Conservation (phyloP, 2,113 vertebrate species). For the Oryctolagus cuniculus region DNA sequence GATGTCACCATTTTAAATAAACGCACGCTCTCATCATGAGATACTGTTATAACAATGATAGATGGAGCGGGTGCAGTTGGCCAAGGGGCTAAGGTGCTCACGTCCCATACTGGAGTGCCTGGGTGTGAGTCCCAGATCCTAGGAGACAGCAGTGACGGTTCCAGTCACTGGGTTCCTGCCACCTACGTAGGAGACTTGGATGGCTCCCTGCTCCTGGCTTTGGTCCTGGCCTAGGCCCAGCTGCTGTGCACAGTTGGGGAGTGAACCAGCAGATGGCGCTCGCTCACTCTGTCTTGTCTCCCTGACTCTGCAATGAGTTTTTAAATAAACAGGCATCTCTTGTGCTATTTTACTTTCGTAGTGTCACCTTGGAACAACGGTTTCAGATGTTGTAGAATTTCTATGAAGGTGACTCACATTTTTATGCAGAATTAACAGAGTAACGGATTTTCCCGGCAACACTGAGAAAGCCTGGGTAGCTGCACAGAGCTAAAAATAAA, state of each 20-base stretch:
- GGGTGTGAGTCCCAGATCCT: no score
- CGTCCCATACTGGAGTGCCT: no score
- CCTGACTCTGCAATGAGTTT: no score
- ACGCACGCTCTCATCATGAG: not conserved
- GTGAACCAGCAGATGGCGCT: no score
- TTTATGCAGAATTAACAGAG: not conserved
- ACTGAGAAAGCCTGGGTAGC: not conserved
- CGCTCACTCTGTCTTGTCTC: no score
- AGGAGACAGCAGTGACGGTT: no score
- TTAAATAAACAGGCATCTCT: not conserved
- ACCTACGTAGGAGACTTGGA: no score
- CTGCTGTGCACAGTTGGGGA: no score
- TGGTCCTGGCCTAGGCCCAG: no score
- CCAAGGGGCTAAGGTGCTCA: not conserved
- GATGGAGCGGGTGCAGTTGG: not conserved
- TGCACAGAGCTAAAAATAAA: not conserved
- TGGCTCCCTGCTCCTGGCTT: no score
- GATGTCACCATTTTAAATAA: not conserved
- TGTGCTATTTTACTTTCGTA: not conserved
- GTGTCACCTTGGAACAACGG: not conserved
- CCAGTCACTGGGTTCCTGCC: no score
- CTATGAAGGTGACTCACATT: not conserved
- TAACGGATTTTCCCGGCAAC: not conserved
- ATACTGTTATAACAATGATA: not conserved
- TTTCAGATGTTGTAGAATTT: slow-evolving; percentile 24